A percentile compares a stretch with the other conserved stretches of the same genome.
These are phyloP conservation scores for Entomobrya proxima DNA, from an alignment of 2,888 invertebrate genomes.

Conservation along the genomic window DNA sequence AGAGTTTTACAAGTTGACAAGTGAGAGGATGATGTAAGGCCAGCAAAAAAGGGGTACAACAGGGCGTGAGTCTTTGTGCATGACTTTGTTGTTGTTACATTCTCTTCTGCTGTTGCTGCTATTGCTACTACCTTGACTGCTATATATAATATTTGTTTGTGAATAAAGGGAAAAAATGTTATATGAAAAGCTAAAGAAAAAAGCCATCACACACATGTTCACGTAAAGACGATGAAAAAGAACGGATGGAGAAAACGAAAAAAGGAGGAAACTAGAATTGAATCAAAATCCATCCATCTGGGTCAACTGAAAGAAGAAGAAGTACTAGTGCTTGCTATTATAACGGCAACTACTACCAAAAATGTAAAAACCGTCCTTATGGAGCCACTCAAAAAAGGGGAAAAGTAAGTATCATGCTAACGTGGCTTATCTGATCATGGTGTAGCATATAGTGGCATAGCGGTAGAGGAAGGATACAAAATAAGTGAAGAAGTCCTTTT, in stretches of 20 bases:
- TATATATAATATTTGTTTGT: too few relatives aligned
- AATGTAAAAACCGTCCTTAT: conserved; percentile 6
- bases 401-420: not conserved
- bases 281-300: conserved; percentile 56
- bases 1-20: not conserved
- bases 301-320: conserved; percentile 26
- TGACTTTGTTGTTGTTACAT: not conserved
- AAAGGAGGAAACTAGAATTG: conserved; percentile 26
- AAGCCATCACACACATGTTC: conserved; percentile 14
- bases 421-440: not conserved
- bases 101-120: not conserved
- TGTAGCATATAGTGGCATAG: too few relatives aligned
- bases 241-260: conserved; percentile 5
- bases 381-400: conserved; percentile 17
- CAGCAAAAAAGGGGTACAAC: too few relatives aligned
- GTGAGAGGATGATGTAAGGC: too few relatives aligned
- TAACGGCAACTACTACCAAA: not conserved
- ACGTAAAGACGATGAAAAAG: not conserved
- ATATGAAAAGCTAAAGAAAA: not conserved
- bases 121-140: too few relatives aligned
- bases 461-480: too few relatives aligned
- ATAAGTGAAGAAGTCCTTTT: too few relatives aligned
- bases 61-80: not conserved
- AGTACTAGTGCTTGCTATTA: not conserved
- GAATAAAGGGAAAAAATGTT: not conserved